A percentile compares a stretch with the other conserved stretches of the same genome.
These are phyloP conservation scores for Ranitomeya imitator DNA, from an alignment of 2,113 vertebrate species.

Conservation along the genomic window DNA sequence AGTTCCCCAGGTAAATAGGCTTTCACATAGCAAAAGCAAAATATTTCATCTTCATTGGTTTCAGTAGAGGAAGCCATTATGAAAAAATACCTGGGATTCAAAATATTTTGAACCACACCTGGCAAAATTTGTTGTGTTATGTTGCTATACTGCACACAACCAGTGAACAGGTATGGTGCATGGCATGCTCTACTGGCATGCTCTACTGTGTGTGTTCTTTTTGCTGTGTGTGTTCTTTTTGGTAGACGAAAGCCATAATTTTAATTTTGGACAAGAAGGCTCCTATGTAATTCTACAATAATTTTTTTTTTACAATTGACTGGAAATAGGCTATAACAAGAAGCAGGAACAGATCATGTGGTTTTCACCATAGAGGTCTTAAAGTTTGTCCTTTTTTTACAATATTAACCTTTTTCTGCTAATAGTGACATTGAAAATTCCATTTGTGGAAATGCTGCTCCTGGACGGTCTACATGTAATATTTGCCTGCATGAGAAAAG, in stretches of 20 bases:
- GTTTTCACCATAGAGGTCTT: not conserved
- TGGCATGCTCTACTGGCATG: too few species aligned
- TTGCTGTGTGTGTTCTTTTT: not conserved
- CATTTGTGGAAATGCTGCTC: slow-evolving; percentile 36
- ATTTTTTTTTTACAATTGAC: not conserved
- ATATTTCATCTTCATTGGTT: too few species aligned
- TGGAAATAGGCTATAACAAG: not conserved
- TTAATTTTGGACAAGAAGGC: not conserved
- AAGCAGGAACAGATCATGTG: not conserved
- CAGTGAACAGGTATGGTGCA: too few species aligned
- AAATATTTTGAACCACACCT: too few species aligned
- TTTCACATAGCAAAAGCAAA: too few species aligned
- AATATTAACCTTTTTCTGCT: slow-evolving; percentile 21
- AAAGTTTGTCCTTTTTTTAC: not conserved
- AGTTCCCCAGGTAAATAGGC: not conserved
- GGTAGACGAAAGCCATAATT: not conserved
- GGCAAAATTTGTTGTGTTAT: too few species aligned
- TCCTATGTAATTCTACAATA: not conserved
- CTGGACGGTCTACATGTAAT: slow-evolving; percentile 43
- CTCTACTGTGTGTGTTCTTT: too few species aligned
- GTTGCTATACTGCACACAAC: too few species aligned
- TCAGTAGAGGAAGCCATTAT: too few species aligned
- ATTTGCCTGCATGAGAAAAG: slow-evolving; percentile 43
- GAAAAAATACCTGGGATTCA: too few species aligned
- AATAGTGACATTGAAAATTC: slow-evolving; percentile 41